Evolutionary conservation across 2,888 invertebrate species (phyloP).

Genomic region (Melanargia galathea): DNA sequence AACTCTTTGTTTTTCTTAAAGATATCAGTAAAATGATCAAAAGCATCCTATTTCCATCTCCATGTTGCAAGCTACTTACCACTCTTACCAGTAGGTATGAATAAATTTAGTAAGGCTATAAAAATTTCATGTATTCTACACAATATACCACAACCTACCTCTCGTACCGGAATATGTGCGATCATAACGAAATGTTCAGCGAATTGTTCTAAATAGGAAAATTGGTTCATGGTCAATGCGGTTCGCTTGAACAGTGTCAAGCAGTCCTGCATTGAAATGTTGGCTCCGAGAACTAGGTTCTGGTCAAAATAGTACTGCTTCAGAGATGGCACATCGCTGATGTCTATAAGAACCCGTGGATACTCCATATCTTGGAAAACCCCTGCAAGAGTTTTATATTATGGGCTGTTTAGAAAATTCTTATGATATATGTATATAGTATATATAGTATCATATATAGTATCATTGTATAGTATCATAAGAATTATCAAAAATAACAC

Average conservation of each 20-base stretch:
- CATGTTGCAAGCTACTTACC: too few relatives aligned
- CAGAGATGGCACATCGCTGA: constrained; percentile 58
- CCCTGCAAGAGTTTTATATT: constrained; percentile 56
- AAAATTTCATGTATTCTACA: too few relatives aligned
- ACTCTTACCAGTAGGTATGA: too few relatives aligned
- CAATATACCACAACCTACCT: constrained; percentile 62
- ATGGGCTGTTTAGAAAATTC: background rate
- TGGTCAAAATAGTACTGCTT: constrained; percentile 62
- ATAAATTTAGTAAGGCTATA: too few relatives aligned
- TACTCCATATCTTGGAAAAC: constrained; percentile 59
- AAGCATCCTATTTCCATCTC: too few relatives aligned
- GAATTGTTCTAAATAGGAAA: constrained; percentile 78
- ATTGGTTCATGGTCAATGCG: constrained; percentile 61
- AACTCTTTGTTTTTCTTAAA: too few relatives aligned
- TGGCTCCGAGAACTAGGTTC: constrained; percentile 80
- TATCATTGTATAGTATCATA: too few relatives aligned
- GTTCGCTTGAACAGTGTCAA: constrained; percentile 72
- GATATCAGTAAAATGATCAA: too few relatives aligned
- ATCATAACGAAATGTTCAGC: constrained; percentile 83
- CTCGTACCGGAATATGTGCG: constrained; percentile 84
- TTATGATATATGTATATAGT: too few relatives aligned
- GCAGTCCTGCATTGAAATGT: constrained; percentile 80
- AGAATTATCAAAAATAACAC: too few relatives aligned
- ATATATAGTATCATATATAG: too few relatives aligned
- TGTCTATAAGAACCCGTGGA: constrained; percentile 62